These are phyloP conservation scores for Acanthosepion esculentum DNA, from an alignment of 2,888 invertebrate species.

Conservation along the genomic window DNA sequence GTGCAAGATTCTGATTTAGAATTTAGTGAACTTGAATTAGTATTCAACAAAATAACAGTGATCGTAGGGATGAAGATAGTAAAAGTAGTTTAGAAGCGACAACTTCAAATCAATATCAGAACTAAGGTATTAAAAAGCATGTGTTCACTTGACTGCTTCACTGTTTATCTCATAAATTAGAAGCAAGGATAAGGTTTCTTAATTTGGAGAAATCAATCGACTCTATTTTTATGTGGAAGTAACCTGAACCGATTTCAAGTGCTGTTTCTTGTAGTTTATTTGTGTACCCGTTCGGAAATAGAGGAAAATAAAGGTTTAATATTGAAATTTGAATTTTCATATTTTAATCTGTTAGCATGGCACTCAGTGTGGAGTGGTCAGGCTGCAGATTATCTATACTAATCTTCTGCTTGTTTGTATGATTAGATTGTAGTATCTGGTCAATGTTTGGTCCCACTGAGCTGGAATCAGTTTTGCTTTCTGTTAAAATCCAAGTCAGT, in stretches of 20 bases:
- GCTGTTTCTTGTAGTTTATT: not conserved
- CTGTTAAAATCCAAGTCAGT: too few relatives aligned
- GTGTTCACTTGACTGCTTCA: not conserved
- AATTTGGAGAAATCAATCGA: not conserved
- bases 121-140: not conserved
- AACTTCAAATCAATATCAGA: not conserved
- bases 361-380: too few relatives aligned
- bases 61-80: not conserved
- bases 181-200: not conserved
- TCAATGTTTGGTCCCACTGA: too few relatives aligned
- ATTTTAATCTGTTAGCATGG: too few relatives aligned
- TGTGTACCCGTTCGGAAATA: too few relatives aligned
- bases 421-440: too few relatives aligned
- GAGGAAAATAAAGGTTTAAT: too few relatives aligned
- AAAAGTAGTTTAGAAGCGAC: not conserved
- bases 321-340: too few relatives aligned
- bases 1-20: not conserved
- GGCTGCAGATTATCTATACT: too few relatives aligned
- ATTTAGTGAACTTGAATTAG: not conserved
- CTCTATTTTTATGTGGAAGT: not conserved
- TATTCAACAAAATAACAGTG: not conserved
- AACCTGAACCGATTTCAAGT: not conserved
- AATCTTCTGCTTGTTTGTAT: too few relatives aligned
- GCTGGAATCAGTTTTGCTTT: too few relatives aligned
- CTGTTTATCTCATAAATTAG: not conserved